These are phyloP conservation scores for Elgonia sp. DNA, from an alignment of 2,888 invertebrate species.

Conservation along the genomic window DNA sequence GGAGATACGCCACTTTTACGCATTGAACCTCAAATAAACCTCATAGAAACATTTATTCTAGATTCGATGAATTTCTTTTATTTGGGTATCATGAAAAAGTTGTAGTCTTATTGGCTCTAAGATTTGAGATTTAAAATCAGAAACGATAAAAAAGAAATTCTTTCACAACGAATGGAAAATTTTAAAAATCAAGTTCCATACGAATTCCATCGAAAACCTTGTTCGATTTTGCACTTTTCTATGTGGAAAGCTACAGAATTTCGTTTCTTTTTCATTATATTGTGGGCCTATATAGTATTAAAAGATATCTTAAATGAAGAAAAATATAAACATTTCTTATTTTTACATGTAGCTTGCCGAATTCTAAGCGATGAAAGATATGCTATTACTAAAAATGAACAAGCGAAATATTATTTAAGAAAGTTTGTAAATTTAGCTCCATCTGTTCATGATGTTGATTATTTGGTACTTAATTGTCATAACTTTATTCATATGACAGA, in stretches of 20 bases:
- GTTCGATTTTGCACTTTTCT: not conserved
- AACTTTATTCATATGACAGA: too few species aligned
- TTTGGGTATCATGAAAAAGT: not conserved
- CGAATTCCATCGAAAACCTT: slow-evolving; percentile 12
- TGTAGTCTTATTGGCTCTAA: not conserved
- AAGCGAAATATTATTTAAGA: slow-evolving; percentile 31
- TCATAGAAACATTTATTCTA: not conserved
- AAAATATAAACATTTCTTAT: slow-evolving; percentile 43
- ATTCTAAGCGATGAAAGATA: slow-evolving; percentile 40
- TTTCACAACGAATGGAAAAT: not conserved
- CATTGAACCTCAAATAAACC: not conserved
- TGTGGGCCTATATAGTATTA: slow-evolving; percentile 41
- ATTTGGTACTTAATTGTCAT: slow-evolving; percentile 13
- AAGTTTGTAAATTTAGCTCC: too few species aligned
- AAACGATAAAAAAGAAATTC: too few species aligned
- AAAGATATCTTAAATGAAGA: slow-evolving; percentile 81
- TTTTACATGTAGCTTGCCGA: slow-evolving; percentile 49
- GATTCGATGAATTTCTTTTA: not conserved
- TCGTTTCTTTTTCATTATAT: slow-evolving; percentile 7
- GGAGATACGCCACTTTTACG: slow-evolving; percentile 29
- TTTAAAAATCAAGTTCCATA: not conserved
- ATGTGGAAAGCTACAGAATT: slow-evolving; percentile 16
- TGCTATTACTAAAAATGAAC: not conserved
- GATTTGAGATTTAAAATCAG: too few species aligned
- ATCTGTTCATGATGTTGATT: slow-evolving; percentile 28